Percentiles rank a stretch among this genome's conserved stretches.
These are phyloP conservation scores for Enteromius thamalakanensis DNA, from an alignment of 2,797 vertebrate genomes.

Conservation along the genomic window DNA sequence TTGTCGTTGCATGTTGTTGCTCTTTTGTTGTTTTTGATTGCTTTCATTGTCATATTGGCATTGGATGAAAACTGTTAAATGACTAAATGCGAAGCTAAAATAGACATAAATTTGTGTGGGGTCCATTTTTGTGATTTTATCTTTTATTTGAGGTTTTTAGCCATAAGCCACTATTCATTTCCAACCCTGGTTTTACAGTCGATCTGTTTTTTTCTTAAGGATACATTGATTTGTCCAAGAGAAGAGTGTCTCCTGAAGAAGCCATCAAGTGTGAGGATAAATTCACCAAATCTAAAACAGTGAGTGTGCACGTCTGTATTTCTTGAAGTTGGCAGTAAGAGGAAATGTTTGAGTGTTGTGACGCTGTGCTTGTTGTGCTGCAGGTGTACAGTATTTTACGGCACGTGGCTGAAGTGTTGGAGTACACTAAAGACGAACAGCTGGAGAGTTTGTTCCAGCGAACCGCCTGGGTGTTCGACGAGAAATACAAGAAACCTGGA, in stretches of 20 bases:
- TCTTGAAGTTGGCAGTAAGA: background rate
- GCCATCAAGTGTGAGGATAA: slow-evolving; percentile 99
- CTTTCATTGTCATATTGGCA: too few relatives aligned
- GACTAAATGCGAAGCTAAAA: too few relatives aligned
- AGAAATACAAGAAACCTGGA: slow-evolving; percentile 96
- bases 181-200: background rate
- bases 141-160: background rate
- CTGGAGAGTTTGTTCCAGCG: slow-evolving; percentile 96
- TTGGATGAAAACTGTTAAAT: too few relatives aligned
- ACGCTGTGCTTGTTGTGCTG: background rate
- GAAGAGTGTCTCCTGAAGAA: slow-evolving; percentile 98
- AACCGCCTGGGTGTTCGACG: slow-evolving; percentile 98
- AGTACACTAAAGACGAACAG: slow-evolving; percentile 98
- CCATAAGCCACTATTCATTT: background rate
- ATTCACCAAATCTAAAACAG: slow-evolving; percentile 99
- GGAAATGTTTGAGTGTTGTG: background rate
- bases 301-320: slow-evolving; percentile 71
- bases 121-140: background rate
- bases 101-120: background rate
- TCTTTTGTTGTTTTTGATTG: too few relatives aligned
- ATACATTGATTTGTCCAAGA: slow-evolving; percentile 98
- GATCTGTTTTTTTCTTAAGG: slow-evolving; percentile 71
- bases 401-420: slow-evolving; percentile 95
- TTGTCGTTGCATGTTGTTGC: too few relatives aligned
- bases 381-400: slow-evolving; percentile 98